Evolutionary conservation across 2,888 invertebrate genomes (phyloP).

Genomic region (Drosophila cracens): DNA sequence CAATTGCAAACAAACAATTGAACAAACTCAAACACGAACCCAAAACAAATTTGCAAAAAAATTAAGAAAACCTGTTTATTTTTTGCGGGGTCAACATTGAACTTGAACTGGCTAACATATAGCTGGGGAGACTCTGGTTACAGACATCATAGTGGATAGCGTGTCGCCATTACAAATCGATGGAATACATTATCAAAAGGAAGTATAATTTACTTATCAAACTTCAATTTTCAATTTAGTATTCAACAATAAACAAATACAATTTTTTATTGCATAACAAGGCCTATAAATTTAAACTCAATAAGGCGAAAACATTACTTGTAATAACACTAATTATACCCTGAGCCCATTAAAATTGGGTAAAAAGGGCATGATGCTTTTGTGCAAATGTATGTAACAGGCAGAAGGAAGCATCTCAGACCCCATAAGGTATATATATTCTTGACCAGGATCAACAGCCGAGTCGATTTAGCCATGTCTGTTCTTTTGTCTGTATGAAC

Average conservation of each 20-base stretch:
- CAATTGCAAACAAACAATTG: constrained; percentile 31
- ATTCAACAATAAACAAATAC: not conserved
- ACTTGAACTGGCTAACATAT: constrained; percentile 68
- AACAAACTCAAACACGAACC: constrained; percentile 21
- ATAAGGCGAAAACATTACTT: not conserved
- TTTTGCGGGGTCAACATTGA: constrained; percentile 60
- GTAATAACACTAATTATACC: not conserved
- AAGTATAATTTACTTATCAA: no score
- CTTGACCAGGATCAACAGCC: no score
- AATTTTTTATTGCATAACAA: not conserved
- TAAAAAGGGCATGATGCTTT: no score
- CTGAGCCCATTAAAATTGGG: no score
- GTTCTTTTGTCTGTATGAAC: no score
- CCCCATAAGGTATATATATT: no score
- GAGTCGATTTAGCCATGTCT: no score
- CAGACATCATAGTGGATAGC: not conserved
- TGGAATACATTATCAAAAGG: not conserved
- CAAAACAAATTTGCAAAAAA: constrained; percentile 34
- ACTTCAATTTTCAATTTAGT: not conserved
- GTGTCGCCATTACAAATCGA: not conserved
- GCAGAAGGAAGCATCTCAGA: no score
- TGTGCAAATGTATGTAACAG: no score
- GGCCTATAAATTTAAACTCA: not conserved
- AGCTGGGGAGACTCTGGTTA: not conserved
- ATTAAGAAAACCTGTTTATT: constrained; percentile 50